Percentiles rank a stretch among this genome's conserved stretches.
These are phyloP conservation scores for Platorchestia sp. DNA, from an alignment of 1,140 invertebrate genomes.

Conservation along the genomic window DNA sequence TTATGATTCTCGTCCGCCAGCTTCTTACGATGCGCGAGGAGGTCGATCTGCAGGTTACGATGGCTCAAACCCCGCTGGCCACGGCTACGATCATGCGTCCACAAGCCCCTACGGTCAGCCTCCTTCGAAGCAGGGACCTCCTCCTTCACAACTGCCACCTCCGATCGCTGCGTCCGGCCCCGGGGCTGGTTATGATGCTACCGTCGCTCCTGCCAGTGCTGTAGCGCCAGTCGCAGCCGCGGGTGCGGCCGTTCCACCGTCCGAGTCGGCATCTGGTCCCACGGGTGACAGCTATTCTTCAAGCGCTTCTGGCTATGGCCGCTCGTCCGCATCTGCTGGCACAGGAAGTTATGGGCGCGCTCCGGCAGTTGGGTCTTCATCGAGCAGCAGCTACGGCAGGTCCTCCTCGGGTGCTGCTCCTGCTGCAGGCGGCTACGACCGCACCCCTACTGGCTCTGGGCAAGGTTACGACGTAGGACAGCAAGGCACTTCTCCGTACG, in stretches of 20 bases:
- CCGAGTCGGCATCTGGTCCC: not conserved
- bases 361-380: not conserved
- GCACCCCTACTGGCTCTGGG: constrained; percentile 16
- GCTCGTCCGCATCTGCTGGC: not conserved
- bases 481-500: constrained; percentile 22
- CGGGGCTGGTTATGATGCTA: not conserved
- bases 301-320: not conserved
- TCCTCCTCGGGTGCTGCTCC: not conserved
- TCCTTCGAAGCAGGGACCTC: not conserved
- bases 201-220: not conserved
- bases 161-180: not conserved
- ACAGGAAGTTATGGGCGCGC: constrained; percentile 9
- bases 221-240: not conserved
- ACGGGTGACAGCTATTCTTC: constrained; percentile 19
- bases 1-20: not conserved
- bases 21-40: not conserved
- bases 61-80: not conserved
- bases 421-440: not conserved
- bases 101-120: not conserved
- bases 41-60: not conserved
- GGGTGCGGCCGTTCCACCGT: not conserved
- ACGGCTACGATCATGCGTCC: not conserved
- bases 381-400: not conserved
- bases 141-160: not conserved
- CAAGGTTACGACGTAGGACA: constrained; percentile 41